Conservation (phyloP, 2,113 vertebrate genomes). For the Sitta europaea region DNA sequence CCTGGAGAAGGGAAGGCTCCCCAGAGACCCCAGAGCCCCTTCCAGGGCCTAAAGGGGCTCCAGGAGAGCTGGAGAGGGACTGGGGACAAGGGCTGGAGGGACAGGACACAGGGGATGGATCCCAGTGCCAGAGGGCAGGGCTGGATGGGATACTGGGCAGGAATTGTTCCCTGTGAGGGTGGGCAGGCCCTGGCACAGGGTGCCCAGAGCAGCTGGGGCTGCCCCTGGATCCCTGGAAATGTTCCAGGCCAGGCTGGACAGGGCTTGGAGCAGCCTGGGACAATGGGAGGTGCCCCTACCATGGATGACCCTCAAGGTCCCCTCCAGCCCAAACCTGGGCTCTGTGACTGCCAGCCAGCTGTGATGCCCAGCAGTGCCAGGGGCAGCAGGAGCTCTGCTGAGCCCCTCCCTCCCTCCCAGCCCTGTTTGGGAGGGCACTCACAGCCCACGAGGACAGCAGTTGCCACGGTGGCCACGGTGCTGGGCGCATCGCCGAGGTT, state of each 20-base stretch:
- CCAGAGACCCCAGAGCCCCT: fast-evolving
- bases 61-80: neutral
- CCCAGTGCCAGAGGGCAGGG: neutral
- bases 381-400: slow-evolving; percentile 75
- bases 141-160: fast-evolving
- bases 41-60: fast-evolving
- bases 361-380: neutral
- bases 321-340: neutral
- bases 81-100: fast-evolving
- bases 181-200: neutral
- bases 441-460: slow-evolving; percentile 95
- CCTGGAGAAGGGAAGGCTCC: neutral
- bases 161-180: neutral
- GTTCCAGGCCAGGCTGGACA: fast-evolving
- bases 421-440: slow-evolving; percentile 76
- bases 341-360: fast-evolving
- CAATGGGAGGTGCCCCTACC: fast-evolving
- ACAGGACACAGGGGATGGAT: neutral
- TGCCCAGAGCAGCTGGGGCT: neutral
- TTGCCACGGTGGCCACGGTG: slow-evolving; percentile 94
- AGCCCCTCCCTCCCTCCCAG: slow-evolving; percentile 62
- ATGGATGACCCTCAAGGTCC: too few relatives aligned
- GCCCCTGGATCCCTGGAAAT: neutral
- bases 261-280: neutral
- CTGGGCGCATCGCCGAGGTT: slow-evolving; percentile 89